A percentile compares a stretch with the other conserved stretches of the same genome.
These are phyloP conservation scores for Pseudopodoces humilis DNA, from an alignment of 2,113 vertebrate species.

Conservation along the genomic window DNA sequence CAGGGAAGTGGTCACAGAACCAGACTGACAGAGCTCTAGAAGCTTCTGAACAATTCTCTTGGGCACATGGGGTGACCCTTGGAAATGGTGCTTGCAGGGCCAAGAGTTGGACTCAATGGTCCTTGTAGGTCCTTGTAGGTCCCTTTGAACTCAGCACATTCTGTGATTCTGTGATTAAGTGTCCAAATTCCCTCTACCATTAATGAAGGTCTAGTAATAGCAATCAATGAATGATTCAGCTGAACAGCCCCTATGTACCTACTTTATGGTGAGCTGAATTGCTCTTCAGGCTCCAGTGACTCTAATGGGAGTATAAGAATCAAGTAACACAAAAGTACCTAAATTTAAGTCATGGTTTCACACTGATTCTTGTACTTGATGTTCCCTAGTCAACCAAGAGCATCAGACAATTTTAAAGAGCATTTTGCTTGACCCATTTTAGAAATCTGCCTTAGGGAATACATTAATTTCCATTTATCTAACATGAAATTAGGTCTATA, in stretches of 20 bases:
- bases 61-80: neutral
- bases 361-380: neutral
- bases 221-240: neutral
- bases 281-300: slow-evolving; percentile 41
- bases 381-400: neutral
- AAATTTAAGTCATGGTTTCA: neutral
- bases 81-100: neutral
- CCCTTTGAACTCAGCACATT: neutral
- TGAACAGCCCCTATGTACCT: neutral
- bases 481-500: neutral
- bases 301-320: neutral
- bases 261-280: neutral
- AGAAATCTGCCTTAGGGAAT: neutral
- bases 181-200: neutral
- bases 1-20: neutral
- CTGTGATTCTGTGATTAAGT: neutral
- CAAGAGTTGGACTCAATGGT: neutral
- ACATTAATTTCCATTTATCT: neutral
- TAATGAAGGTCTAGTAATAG: slow-evolving; percentile 32
- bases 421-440: neutral
- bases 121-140: neutral
- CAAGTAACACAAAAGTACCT: neutral
- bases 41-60: neutral
- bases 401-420: neutral
- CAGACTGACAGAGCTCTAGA: neutral